These are phyloP conservation scores for Idaea aversata DNA, from an alignment of 2,888 invertebrate genomes.

Conservation along the genomic window DNA sequence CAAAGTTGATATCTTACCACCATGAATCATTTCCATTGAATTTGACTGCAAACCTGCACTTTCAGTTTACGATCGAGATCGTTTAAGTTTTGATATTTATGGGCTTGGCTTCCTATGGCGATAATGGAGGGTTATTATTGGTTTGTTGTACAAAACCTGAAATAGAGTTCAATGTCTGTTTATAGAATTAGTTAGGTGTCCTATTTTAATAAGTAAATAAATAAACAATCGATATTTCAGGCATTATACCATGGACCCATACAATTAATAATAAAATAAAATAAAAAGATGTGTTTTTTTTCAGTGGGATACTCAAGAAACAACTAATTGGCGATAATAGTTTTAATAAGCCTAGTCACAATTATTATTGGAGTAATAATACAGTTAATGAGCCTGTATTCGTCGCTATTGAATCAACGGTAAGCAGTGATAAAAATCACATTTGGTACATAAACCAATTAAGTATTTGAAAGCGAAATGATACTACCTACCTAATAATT, in stretches of 20 bases:
- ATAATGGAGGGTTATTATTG: background rate
- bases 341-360: constrained; percentile 41
- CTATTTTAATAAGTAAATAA: no score
- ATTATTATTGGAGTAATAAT: constrained; percentile 31
- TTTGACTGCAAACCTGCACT: background rate
- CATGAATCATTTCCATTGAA: background rate
- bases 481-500: no score
- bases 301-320: constrained; percentile 67
- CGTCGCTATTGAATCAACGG: constrained; percentile 67
- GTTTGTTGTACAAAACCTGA: background rate
- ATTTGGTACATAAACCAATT: background rate
- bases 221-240: no score
- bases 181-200: no score
- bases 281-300: constrained; percentile 30
- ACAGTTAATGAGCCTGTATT: constrained; percentile 44
- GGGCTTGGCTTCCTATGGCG: background rate
- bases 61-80: background rate
- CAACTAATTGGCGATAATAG: constrained; percentile 48
- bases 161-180: background rate
- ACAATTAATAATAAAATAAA: no score
- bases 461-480: no score
- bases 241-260: no score
- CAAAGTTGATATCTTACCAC: background rate
- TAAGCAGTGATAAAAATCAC: constrained; percentile 32
- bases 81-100: constrained; percentile 1